Percentiles rank a stretch among this genome's conserved stretches.
These are phyloP conservation scores for Rhinichthys klamathensis DNA, from an alignment of 2,113 vertebrate species.

Conservation along the genomic window DNA sequence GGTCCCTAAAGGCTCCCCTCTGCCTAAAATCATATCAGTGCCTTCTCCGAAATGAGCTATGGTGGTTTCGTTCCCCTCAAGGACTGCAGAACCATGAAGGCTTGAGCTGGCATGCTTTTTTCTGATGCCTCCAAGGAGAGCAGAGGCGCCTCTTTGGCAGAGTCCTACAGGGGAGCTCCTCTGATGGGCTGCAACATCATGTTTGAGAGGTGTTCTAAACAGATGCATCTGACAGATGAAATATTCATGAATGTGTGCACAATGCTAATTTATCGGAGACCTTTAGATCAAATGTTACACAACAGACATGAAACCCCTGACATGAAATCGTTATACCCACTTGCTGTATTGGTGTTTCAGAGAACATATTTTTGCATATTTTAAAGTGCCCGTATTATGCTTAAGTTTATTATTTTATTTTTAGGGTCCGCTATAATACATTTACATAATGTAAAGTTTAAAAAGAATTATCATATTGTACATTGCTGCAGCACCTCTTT, in stretches of 20 bases:
- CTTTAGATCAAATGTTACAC: not conserved
- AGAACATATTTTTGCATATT: too few relatives aligned
- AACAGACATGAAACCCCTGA: too few relatives aligned
- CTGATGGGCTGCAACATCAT: conserved; percentile 10
- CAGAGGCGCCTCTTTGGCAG: conserved; percentile 3
- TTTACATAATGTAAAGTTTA: not conserved
- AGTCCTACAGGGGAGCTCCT: not conserved
- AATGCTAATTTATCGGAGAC: not conserved
- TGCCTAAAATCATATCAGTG: conserved; percentile 58
- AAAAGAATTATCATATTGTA: too few relatives aligned
- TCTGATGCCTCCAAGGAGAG: conserved; percentile 21
- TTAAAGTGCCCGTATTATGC: not conserved
- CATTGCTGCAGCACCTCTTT: too few relatives aligned
- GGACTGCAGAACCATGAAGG: conserved; percentile 19
- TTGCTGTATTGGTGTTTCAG: too few relatives aligned
- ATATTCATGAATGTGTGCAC: not conserved
- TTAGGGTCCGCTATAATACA: not conserved
- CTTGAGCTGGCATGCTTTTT: conserved; percentile 43
- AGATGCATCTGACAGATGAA: not conserved
- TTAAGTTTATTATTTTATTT: not conserved
- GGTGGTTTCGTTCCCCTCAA: conserved; percentile 32
- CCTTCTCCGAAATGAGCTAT: conserved; percentile 48
- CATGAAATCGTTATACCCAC: too few relatives aligned
- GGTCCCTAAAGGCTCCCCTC: conserved; percentile 52
- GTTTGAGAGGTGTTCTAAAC: not conserved